A percentile compares a stretch with the other conserved stretches of the same genome.
Conservation (phyloP, 2,797 vertebrate genomes). For the Lateolabrax maculatus region DNA sequence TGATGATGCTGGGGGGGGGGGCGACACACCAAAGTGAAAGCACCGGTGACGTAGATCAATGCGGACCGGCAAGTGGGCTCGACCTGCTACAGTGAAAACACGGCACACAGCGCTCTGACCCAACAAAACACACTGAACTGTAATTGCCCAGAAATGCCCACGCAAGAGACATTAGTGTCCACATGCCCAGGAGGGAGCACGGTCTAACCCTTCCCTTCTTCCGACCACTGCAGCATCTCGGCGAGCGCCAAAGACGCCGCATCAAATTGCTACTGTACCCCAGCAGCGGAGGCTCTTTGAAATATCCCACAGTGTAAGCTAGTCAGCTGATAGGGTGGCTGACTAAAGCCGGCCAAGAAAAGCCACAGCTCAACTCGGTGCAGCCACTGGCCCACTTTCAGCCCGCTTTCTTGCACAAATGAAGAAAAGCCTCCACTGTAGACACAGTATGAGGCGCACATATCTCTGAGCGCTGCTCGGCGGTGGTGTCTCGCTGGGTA, state of each 20-base stretch:
- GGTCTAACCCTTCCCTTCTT: constrained; percentile 18
- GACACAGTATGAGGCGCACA: constrained; percentile 42
- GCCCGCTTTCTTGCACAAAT: constrained; percentile 43
- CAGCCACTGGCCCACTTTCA: constrained; percentile 73
- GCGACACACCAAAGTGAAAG: constrained; percentile 11
- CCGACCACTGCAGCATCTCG: constrained; percentile 49
- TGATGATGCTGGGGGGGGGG: not conserved
- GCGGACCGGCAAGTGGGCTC: constrained; percentile 37
- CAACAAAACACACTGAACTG: constrained; percentile 48
- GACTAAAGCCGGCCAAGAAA: constrained; percentile 74
- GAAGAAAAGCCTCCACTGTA: constrained; percentile 30
- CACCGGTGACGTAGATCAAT: constrained; percentile 19
- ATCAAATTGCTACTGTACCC: constrained; percentile 63
- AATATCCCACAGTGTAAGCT: constrained; percentile 67
- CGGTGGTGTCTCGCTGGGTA: constrained; percentile 34
- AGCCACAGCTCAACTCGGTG: constrained; percentile 56
- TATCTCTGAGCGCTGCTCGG: constrained; percentile 42
- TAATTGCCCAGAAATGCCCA: constrained; percentile 56
- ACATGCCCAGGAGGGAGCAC: constrained; percentile 29
- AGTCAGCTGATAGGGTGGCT: constrained; percentile 67
- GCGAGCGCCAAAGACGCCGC: constrained; percentile 49
- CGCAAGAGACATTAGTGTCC: constrained; percentile 40
- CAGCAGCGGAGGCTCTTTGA: constrained; percentile 52
- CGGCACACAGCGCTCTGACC: constrained; percentile 1
- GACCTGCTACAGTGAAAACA: constrained; percentile 34